Conservation (phyloP, 1,140 invertebrate genomes). For the Linepithema humile region DNA sequence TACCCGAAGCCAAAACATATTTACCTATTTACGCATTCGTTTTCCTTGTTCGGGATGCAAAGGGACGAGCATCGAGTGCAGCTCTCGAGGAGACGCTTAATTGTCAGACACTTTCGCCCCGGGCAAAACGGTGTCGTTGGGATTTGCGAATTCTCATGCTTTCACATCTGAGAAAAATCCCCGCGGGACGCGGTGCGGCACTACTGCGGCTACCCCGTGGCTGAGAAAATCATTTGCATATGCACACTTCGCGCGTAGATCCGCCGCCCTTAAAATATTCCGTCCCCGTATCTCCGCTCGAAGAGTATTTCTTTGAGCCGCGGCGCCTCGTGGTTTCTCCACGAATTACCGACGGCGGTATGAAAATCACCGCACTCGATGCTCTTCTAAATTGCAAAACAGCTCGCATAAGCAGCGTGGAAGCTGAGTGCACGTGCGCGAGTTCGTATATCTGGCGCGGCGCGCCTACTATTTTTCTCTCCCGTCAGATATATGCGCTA, state of each 20-base stretch:
- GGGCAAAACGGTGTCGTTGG: neutral
- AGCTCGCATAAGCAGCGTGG: slow-evolving; percentile 32
- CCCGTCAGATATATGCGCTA: neutral
- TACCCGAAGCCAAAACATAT: neutral
- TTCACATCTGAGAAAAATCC: slow-evolving; percentile 1
- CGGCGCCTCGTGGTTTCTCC: slow-evolving; percentile 24
- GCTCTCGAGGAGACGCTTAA: neutral
- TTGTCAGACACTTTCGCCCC: neutral
- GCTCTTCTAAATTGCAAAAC: slow-evolving; percentile 57
- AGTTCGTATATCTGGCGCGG: slow-evolving; percentile 1
- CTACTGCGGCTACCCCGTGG: neutral
- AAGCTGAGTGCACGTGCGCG: neutral
- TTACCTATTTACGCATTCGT: neutral
- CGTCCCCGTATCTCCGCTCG: slow-evolving; percentile 17
- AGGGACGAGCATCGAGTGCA: neutral
- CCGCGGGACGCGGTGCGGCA: neutral
- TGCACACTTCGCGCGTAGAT: slow-evolving; percentile 16
- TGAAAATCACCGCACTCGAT: slow-evolving; percentile 57
- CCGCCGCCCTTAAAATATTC: slow-evolving; percentile 37
- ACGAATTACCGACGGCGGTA: slow-evolving; percentile 45
- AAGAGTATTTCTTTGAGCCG: slow-evolving; percentile 52
- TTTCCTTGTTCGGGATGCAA: neutral
- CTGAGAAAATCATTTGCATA: slow-evolving; percentile 49
- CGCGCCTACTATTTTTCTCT: slow-evolving; percentile 26
- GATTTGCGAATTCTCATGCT: neutral